Base-by-base conservation (phyloP, 2,797 vertebrate species). In the Todus mexicanus region DNA sequence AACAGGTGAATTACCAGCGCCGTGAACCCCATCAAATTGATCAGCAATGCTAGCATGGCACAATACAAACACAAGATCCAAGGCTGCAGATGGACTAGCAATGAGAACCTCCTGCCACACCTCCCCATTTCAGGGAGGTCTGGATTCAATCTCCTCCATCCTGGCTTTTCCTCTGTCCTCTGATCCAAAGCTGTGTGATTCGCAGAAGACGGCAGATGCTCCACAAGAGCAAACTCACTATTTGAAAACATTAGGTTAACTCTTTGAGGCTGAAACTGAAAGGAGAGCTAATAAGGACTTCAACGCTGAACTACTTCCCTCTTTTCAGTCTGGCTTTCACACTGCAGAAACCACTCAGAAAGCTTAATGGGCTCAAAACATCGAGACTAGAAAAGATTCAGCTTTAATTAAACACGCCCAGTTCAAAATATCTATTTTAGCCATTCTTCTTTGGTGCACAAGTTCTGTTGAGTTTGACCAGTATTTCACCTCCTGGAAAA, bases 1-100 rank as follows among this genome's bases (percentile, higher is more conserved):
- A 85, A 45, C 53, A 74, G 69, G 87, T 74, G 68, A 92, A 89
- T 87, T 94, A 93, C n/a, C n/a, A 51, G 57, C 81, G 69, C 63
- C 71, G 48, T 51, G 63, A 87, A 63, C 79, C 40, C 43, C 69
- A 50, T 4, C 42, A 23, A 15, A 50, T 69, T 6, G 53, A 87
- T 61, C 38, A 74, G 48, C 48, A 83, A 89, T 11, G 11, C 72
- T 92, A 87, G 80, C 83, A 71, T 53, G 40, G 17, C 33, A 43
- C 8, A 10, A 10, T 5, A 65, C 17, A 37, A 56, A 20, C 1
- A 37, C 2, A 3, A 87, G 61, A 38, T n/a, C 40, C 63, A 37
- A 42, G 31, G n/a, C 59, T 69, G 76, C 21, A 63, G 66, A 35
- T 4, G 38, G 56, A 59, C 26, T 51, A 40, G 66, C 14, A 38